phyloP scores from a whole-genome alignment of 1,140 invertebrate species.

The Sinella curviseta region DNA sequence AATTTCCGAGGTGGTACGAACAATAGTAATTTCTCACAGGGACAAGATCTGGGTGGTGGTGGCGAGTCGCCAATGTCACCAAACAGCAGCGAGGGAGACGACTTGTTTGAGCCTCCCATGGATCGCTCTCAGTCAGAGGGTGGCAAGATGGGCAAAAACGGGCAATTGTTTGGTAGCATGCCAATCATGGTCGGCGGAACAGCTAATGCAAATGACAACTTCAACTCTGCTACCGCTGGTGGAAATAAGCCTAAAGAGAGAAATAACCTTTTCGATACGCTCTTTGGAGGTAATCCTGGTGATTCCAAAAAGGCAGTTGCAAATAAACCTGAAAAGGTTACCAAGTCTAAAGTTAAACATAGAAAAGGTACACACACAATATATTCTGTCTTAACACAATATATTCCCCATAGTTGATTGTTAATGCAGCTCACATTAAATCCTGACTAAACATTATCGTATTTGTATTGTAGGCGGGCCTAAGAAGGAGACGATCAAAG shows the following conservation, averaged over 20 bases:
- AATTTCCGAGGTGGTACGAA: neutral
- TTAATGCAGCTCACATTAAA: neutral
- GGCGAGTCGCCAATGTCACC: constrained; percentile 79
- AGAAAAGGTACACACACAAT: neutral
- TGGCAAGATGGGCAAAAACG: neutral
- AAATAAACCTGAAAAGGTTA: constrained; percentile 29
- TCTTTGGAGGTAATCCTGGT: constrained; percentile 43
- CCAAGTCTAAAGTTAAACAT: constrained; percentile 31
- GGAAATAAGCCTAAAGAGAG: constrained; percentile 35
- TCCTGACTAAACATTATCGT: neutral
- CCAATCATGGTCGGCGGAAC: constrained; percentile 74
- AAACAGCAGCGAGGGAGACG: constrained; percentile 78
- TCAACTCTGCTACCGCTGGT: constrained; percentile 56
- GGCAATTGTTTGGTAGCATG: constrained; percentile 22
- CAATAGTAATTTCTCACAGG: neutral
- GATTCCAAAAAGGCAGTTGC: constrained; percentile 23
- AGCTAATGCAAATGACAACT: constrained; percentile 62
- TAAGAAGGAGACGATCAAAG: constrained; percentile 44
- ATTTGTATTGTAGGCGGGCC: constrained; percentile 9
- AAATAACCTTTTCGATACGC: constrained; percentile 47
- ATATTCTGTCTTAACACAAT: neutral
- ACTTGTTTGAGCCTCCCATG: constrained; percentile 77
- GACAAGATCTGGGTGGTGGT: constrained; percentile 17
- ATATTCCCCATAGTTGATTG: neutral
- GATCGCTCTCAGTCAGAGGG: constrained; percentile 48